Percentiles rank a stretch among this genome's conserved stretches.
These are phyloP conservation scores for Ophonus ardosiacus DNA, from an alignment of 2,888 invertebrate genomes.

Conservation along the genomic window DNA sequence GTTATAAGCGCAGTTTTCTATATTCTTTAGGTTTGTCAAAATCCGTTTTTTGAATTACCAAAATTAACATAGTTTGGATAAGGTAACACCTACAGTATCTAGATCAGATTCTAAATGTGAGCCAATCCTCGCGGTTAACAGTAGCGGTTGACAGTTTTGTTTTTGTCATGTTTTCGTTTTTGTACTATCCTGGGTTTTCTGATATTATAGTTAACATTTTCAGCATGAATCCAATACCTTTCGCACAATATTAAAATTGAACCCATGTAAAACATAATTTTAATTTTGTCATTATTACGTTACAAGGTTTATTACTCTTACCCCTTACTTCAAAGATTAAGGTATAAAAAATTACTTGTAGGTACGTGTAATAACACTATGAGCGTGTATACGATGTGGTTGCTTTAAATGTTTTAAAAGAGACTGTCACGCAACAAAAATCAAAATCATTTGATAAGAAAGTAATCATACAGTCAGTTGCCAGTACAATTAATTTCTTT, in stretches of 20 bases:
- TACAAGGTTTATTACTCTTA: background rate
- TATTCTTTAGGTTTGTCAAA: too few relatives aligned
- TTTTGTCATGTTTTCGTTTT: too few relatives aligned
- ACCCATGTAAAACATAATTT: background rate
- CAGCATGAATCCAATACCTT: too few relatives aligned
- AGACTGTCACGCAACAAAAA: slow-evolving; percentile 20
- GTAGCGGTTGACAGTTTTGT: too few relatives aligned
- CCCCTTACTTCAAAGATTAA: background rate
- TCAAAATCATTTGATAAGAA: background rate
- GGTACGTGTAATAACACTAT: slow-evolving; percentile 18
- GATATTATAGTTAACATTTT: too few relatives aligned
- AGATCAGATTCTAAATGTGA: too few relatives aligned
- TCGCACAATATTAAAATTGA: background rate
- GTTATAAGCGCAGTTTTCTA: too few relatives aligned
- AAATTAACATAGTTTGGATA: too few relatives aligned
- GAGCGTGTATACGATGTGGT: slow-evolving; percentile 9
- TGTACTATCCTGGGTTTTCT: too few relatives aligned
- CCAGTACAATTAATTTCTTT: background rate
- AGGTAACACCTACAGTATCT: too few relatives aligned
- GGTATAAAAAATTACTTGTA: slow-evolving; percentile 23
- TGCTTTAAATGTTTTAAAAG: slow-evolving; percentile 16
- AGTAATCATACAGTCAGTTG: background rate
- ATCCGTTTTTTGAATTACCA: too few relatives aligned
- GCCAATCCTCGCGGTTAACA: too few relatives aligned
- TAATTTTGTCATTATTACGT: background rate